Percentiles rank a stretch among this genome's conserved stretches.
Evolutionary conservation across 1,140 invertebrate species (phyloP).

Genomic region (Drosophila bocqueti): DNA sequence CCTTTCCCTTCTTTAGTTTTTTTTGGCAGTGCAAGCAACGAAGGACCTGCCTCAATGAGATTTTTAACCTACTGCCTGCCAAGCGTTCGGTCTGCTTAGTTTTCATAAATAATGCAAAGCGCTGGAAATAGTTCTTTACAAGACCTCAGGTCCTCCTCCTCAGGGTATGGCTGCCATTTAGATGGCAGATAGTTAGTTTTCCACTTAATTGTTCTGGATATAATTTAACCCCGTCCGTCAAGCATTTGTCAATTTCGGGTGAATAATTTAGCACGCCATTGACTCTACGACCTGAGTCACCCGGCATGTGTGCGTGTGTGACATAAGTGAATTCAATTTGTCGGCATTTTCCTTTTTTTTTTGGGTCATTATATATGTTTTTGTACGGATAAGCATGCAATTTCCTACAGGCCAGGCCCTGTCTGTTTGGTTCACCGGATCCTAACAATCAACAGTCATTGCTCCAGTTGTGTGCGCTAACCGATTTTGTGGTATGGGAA

Average conservation of each 20-base stretch:
- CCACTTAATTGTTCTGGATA: constrained; percentile 43
- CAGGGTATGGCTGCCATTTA: constrained; percentile 29
- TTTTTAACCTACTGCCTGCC: constrained; percentile 22
- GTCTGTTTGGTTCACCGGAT: constrained; percentile 17
- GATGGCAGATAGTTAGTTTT: constrained; percentile 47
- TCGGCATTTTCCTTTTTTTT: background rate
- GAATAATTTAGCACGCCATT: constrained; percentile 61
- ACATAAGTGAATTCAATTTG: constrained; percentile 65
- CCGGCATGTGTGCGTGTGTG: background rate
- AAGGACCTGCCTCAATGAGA: constrained; percentile 8
- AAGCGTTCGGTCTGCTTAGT: constrained; percentile 1
- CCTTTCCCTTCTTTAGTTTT: background rate
- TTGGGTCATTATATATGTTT: constrained; percentile 31
- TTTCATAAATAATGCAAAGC: constrained; percentile 65
- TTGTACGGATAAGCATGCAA: constrained; percentile 22
- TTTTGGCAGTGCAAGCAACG: background rate
- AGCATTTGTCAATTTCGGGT: constrained; percentile 33
- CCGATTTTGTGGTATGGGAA: constrained; percentile 6
- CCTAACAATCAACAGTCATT: constrained; percentile 38
- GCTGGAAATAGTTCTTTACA: constrained; percentile 29
- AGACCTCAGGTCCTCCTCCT: background rate
- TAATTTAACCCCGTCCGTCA: constrained; percentile 20
- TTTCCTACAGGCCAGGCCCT: constrained; percentile 21
- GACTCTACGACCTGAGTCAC: constrained; percentile 22
- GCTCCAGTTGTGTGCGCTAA: constrained; percentile 28